Base-by-base conservation (phyloP, 53 echinoderm and acorn worm genomes). In the Paelopatides confundens region DNA sequence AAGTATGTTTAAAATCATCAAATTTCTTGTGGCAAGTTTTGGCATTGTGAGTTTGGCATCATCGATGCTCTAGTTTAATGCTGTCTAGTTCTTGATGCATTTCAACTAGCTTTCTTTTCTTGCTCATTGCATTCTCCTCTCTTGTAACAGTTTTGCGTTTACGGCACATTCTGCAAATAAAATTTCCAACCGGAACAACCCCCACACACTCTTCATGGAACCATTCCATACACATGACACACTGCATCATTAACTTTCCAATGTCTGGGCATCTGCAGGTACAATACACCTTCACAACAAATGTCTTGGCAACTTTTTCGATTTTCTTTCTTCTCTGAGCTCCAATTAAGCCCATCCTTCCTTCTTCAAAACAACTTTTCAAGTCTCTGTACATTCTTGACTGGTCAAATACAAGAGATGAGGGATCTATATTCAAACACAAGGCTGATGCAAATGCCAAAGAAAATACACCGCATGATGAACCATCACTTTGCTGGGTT, bases 391-490 rank as follows among this genome's bases (percentile, higher is more conserved):
- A 40, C 76, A 76, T 37, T 9, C 0, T 9, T 21, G 39, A 2
- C n/a, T 76, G 76, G 18, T 76, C 17, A 0, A 76, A 76, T 11
- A 3, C 15, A 10, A 76, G 0, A 14, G 40, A 7, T 15, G 81
- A 52, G 8, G 81, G 81, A 53, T 81, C 81, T 81, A 23, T 26
- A 5, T 54, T 0, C 15, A 30, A 4, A 31, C 62, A 81, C 17
- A 81, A 31, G 8, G 81, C 81, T 2, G 81, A 18, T n/a, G 81
- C 81, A 81, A 53, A 81, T 51, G 81, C 81, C 28, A 81, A 31
- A 15, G 81, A 27, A 81, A 0, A 81, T 3, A 81, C 58, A 26
- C 81, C 81, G 53, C 81, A 54, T 53, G 33, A 52, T 51, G 52
- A 11, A 23, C 53, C 31, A 54, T 32, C 62, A 4, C 32, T 52